Percentiles rank a stretch among this genome's conserved stretches.
Evolutionary conservation across 2,113 vertebrate species (phyloP).

Genomic region (Potamarius usumacintae): DNA sequence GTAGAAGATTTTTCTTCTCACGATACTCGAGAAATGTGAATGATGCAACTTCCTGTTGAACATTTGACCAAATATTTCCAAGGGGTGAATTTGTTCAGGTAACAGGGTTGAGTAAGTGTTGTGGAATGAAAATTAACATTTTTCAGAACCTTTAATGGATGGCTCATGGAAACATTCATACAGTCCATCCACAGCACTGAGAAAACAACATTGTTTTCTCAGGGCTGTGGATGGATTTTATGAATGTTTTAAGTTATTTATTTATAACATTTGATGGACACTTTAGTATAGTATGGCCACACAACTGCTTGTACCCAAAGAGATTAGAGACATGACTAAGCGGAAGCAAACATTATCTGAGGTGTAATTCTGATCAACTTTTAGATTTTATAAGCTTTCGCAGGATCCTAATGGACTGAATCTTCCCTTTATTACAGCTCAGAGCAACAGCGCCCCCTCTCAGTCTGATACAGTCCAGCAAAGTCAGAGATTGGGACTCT

Average conservation of each 20-base stretch:
- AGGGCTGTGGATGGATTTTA: neutral
- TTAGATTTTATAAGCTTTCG: neutral
- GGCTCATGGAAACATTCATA: neutral
- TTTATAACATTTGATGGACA: neutral
- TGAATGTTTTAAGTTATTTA: neutral
- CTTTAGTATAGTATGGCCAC: neutral
- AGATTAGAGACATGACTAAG: neutral
- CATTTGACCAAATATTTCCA: neutral
- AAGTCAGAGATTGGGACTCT: constrained; percentile 52
- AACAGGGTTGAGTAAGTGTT: neutral
- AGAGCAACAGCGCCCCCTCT: neutral
- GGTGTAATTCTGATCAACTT: neutral
- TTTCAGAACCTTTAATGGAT: neutral
- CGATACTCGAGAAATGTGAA: neutral
- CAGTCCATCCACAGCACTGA: no score
- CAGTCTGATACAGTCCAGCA: neutral
- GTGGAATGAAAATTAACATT: neutral
- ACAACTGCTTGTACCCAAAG: neutral
- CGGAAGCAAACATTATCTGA: neutral
- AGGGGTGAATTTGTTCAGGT: neutral
- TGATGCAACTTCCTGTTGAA: neutral
- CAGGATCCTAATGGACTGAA: neutral
- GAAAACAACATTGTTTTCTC: neutral
- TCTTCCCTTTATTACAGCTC: constrained; percentile 50
- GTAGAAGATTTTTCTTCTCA: neutral